Evolutionary conservation across 92 coral and sea anemone species (phyloP).

Genomic region (Epizoanthus illoricatus): DNA sequence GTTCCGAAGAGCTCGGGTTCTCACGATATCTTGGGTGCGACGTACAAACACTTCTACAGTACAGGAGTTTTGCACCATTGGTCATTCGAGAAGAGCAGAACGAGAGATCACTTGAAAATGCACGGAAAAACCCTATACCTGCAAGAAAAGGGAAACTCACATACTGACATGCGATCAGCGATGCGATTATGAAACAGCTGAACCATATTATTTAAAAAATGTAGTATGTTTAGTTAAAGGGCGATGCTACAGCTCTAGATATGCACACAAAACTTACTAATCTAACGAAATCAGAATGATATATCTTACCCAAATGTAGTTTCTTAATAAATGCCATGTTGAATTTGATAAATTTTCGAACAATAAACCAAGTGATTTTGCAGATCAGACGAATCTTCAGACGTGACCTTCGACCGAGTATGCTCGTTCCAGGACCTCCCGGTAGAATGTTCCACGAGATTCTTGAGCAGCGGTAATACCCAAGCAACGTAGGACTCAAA

Average conservation of each 20-base stretch:
- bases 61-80: neutral
- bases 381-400: neutral
- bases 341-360: neutral
- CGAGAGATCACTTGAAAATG: neutral
- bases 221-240: too few species aligned
- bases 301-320: slow-evolving; percentile 22
- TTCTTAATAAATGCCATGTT: slow-evolving; percentile 17
- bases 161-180: too few species aligned
- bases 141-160: neutral
- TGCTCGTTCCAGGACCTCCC: neutral
- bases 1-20: neutral
- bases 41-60: slow-evolving; percentile 6
- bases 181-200: neutral
- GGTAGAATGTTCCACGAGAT: neutral
- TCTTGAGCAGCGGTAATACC: neutral
- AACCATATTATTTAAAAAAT: neutral
- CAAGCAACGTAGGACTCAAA: neutral
- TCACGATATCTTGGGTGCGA: neutral
- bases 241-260: too few species aligned
- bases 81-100: neutral
- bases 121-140: neutral
- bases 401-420: neutral
- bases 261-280: neutral
- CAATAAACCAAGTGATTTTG: neutral
- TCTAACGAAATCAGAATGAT: neutral